A percentile compares a stretch with the other conserved stretches of the same genome.
Evolutionary conservation across 2,113 vertebrate genomes (phyloP).

Genomic region (Oreochromis spilurus): DNA sequence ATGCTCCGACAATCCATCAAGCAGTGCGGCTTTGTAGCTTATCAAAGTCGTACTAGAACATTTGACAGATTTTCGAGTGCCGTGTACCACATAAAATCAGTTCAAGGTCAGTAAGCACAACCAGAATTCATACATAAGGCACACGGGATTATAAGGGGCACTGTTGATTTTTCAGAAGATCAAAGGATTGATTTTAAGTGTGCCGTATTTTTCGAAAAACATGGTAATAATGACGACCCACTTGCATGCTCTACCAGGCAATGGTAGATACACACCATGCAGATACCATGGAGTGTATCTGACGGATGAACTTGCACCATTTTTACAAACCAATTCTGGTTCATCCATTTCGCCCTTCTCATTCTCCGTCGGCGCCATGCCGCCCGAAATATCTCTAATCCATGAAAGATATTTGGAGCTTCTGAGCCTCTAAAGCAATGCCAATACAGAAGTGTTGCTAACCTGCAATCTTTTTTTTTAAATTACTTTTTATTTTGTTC

Average conservation of each 20-base stretch:
- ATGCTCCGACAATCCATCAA: background rate
- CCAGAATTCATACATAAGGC: background rate
- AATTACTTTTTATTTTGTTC: too few species aligned
- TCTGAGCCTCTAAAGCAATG: background rate
- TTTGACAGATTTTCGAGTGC: background rate
- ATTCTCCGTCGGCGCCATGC: background rate
- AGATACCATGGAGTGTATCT: background rate
- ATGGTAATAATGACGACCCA: accelerated
- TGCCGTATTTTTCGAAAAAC: accelerated
- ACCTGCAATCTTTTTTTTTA: background rate
- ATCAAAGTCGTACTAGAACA: background rate
- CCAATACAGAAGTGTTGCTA: background rate
- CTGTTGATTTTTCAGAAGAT: background rate
- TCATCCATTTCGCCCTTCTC: background rate
- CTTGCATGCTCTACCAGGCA: background rate
- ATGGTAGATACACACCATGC: background rate
- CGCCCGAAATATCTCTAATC: background rate
- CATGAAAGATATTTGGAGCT: background rate
- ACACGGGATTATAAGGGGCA: too few species aligned
- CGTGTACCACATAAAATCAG: background rate
- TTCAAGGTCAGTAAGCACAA: background rate
- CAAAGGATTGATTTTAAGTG: background rate
- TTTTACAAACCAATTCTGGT: background rate
- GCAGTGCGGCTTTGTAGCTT: accelerated
- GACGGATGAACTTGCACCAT: background rate